Percentiles rank a stretch among this genome's conserved stretches.
phyloP scores from a whole-genome alignment of 2,797 vertebrate genomes.

The Limnodromus scolopaceus region DNA sequence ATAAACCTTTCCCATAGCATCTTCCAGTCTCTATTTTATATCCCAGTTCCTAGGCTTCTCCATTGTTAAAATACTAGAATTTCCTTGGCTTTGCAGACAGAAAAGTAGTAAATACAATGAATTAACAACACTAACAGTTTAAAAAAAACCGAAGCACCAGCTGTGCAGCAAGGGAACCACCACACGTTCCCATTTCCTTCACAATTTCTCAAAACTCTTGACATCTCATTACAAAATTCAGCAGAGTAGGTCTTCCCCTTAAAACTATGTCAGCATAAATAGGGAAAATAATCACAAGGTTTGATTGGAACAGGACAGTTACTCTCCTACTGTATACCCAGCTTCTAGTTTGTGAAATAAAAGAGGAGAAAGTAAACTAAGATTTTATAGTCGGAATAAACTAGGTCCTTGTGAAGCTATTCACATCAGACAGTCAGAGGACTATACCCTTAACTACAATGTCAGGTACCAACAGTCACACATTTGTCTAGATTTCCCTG shows the following conservation, averaged over 20 bases:
- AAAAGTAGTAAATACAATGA: not conserved
- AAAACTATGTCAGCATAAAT: not conserved
- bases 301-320: not conserved
- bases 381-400: not conserved
- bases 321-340: not conserved
- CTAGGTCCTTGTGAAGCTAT: not conserved
- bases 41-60: not conserved
- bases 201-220: constrained; percentile 14
- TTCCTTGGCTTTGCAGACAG: constrained; percentile 2
- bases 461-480: not conserved
- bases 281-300: not conserved
- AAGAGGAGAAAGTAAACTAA: not conserved
- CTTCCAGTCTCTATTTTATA: not conserved
- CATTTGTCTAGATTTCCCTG: not conserved
- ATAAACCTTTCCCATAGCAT: not conserved
- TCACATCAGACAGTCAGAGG: not conserved
- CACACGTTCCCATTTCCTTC: constrained; percentile 10
- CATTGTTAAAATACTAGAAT: not conserved
- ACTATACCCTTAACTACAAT: not conserved
- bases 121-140: not conserved
- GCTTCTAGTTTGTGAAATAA: not conserved
- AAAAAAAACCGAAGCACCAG: constrained; percentile 1
- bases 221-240: constrained; percentile 21
- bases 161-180: not conserved
- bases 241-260: not conserved